Percentiles rank a stretch among this genome's conserved stretches.
Evolutionary conservation across 2,113 vertebrate species (phyloP).

Genomic region (Proteles cristata): DNA sequence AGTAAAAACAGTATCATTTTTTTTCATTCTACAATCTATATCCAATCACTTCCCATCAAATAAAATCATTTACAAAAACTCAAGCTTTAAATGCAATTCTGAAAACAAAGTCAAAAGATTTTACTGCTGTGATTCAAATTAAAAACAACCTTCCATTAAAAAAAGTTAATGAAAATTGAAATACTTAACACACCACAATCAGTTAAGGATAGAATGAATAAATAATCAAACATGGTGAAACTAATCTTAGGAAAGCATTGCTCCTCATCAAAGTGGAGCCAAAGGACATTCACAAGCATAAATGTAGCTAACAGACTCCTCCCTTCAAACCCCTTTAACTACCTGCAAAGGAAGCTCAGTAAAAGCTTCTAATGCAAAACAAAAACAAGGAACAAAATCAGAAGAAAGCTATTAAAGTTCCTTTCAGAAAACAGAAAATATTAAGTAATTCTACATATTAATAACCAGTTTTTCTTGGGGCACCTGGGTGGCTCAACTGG

Average conservation of each 20-base stretch:
- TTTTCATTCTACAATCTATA: constrained; percentile 46
- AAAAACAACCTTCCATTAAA: constrained; percentile 63
- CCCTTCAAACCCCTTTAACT: constrained; percentile 79
- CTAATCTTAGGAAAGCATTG: constrained; percentile 72
- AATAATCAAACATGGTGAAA: constrained; percentile 73
- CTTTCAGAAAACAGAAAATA: constrained; percentile 84
- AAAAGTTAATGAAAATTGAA: constrained; percentile 67
- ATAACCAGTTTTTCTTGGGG: constrained; percentile 77
- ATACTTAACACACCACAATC: constrained; percentile 57
- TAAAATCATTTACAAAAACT: constrained; percentile 63
- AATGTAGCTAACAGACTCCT: constrained; percentile 67
- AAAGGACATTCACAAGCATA: constrained; percentile 53
- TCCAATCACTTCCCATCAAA: constrained; percentile 35
- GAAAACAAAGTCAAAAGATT: constrained; percentile 70
- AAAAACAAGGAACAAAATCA: constrained; percentile 82
- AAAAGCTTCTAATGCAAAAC: constrained; percentile 77
- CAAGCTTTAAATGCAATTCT: constrained; percentile 62
- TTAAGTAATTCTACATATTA: constrained; percentile 54
- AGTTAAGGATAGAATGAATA: constrained; percentile 65
- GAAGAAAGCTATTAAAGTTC: constrained; percentile 84
- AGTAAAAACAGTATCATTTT: constrained; percentile 55
- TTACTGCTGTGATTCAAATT: constrained; percentile 59
- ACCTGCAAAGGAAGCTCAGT: constrained; percentile 59
- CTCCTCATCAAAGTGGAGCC: constrained; percentile 76
- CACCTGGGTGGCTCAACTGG: too few species aligned